Evolutionary conservation across 2,888 invertebrate genomes (phyloP).

Genomic region (Phyllotreta striolata): DNA sequence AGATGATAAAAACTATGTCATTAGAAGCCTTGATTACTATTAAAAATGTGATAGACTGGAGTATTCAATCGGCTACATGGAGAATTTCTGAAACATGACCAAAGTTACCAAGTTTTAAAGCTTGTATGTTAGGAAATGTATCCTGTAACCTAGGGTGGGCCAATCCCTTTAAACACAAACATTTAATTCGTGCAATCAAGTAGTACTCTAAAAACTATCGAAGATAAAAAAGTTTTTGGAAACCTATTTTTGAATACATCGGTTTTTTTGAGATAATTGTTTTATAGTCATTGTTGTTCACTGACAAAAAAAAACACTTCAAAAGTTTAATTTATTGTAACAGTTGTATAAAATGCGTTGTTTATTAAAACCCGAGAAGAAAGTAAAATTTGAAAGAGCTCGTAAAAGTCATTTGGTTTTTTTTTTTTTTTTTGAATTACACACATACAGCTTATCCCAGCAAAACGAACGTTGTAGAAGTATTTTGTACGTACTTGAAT

Average conservation of each 20-base stretch:
- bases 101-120: slow-evolving; percentile 24
- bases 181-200: slow-evolving; percentile 17
- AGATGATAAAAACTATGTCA: no score
- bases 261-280: background rate
- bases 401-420: background rate
- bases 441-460: slow-evolving; percentile 7
- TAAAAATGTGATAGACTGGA: slow-evolving; percentile 2
- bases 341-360: background rate
- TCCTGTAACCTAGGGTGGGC: slow-evolving; percentile 25
- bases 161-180: slow-evolving; percentile 21
- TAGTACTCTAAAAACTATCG: background rate
- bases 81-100: slow-evolving; percentile 26
- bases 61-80: slow-evolving; percentile 17
- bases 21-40: no score
- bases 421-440: background rate
- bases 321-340: slow-evolving; percentile 1
- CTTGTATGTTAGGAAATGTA: slow-evolving; percentile 24
- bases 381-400: no score
- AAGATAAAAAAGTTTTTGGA: no score
- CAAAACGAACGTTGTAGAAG: slow-evolving; percentile 2
- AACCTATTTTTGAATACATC: no score
- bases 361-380: background rate
- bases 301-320: background rate
- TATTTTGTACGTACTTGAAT: slow-evolving; percentile 2
- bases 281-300: slow-evolving; percentile 7